Base-by-base conservation (phyloP, 2,888 invertebrate genomes). In the Galeopsomyia nigrocyanea region DNA sequence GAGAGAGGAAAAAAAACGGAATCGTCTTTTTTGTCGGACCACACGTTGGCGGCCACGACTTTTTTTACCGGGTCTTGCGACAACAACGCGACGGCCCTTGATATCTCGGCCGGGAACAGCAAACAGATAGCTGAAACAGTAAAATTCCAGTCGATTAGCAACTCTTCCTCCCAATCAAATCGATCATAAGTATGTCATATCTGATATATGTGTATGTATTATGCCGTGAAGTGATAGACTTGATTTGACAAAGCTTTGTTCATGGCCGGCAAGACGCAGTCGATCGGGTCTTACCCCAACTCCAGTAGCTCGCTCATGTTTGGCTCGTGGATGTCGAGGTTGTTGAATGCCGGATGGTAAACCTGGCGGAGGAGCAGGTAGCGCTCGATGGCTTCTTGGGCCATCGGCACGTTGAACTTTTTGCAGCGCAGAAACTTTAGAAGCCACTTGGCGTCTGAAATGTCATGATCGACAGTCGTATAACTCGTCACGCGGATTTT, bases 331-430 rank as follows among this genome's bases (percentile, higher is more conserved):
- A 91, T 90, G 86, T 94, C 93, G 77, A 94, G 89, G 80, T 92
- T 91, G 80, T 91, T 91, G 86, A 93, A 94, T 69, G 92, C 91
- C 57, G 93, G 92, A 71, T 92, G 92, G 87, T 93, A 93, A 13
- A 93, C 92, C 84, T 93, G 93, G 31, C 95, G 89, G 68, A 95
- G 88, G 17, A 93, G 88, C 56, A 95, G 88, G 83, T 95, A 95
- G 31, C 94, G 89, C 84, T 95, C 92, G 66, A 94, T 88, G 22
- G 93, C 92, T 80, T 93, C 92, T 82, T 94, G 92, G 0, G 94
- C 92, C 89, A 93, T 92, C 1, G 92, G 92, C 0, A 95, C 91
- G 82, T 92, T 93, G 87, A 92, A 95, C 83, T 94, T 95, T 86
- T 94, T 94, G 74, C 91, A 90, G n/a, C 95, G 90, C 64, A 95